A percentile compares a stretch with the other conserved stretches of the same genome.
These are phyloP conservation scores for Phyllostomus discolor DNA, from an alignment of 2,113 vertebrate species.

Conservation along the genomic window DNA sequence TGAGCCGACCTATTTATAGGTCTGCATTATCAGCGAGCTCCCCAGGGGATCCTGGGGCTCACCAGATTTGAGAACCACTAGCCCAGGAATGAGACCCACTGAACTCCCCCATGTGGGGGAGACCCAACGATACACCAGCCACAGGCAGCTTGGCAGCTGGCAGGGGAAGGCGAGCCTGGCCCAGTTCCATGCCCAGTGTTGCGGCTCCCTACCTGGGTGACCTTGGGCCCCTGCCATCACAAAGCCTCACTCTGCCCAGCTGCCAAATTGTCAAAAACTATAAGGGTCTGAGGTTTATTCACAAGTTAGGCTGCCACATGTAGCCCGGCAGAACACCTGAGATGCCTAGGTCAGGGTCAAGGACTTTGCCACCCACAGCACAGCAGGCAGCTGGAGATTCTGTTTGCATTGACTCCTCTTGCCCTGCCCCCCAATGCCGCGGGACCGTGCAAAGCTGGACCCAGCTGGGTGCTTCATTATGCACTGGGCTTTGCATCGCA, in stretches of 20 bases:
- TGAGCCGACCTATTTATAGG: neutral
- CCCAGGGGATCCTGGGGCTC: neutral
- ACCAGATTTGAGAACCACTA: neutral
- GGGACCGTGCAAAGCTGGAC: neutral
- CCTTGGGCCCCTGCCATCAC: neutral
- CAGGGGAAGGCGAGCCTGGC: neutral
- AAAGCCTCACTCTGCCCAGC: neutral
- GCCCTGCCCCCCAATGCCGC: neutral
- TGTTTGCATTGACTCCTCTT: neutral
- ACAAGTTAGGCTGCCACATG: neutral
- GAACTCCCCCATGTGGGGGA: neutral
- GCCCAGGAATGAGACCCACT: neutral
- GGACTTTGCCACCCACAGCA: too few species aligned
- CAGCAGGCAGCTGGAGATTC: neutral
- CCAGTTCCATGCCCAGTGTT: neutral
- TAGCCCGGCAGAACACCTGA: neutral
- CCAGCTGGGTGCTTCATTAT: neutral
- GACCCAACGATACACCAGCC: neutral
- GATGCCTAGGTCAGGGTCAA: neutral
- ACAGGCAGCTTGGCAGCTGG: rapidly evolving
- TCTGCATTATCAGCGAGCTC: neutral
- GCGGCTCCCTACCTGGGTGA: neutral
- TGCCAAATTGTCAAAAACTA: neutral
- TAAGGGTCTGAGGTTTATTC: neutral
- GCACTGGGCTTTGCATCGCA: neutral